Percentiles rank a stretch among this genome's conserved stretches.
phyloP scores from a whole-genome alignment of 2,113 vertebrate species.

The Scortum barcoo region DNA sequence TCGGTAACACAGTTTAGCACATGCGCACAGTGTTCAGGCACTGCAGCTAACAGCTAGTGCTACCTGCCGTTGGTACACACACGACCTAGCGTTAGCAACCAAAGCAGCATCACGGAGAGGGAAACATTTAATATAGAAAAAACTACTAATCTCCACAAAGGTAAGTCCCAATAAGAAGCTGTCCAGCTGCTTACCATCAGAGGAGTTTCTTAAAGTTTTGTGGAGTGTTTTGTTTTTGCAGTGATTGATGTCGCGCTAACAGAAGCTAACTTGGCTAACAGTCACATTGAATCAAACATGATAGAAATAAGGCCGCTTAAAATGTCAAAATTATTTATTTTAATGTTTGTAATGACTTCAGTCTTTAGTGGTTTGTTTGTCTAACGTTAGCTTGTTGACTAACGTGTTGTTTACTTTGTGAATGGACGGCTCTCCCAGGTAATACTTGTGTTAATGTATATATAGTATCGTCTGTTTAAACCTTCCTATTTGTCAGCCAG shows the following conservation, averaged over 20 bases:
- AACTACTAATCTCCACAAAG: neutral
- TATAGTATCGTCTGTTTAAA: neutral
- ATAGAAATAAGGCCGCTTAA: neutral
- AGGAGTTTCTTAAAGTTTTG: neutral
- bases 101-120: conserved; percentile 5
- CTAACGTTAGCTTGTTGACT: neutral
- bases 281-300: neutral
- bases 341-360: no score
- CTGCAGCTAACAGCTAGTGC: conserved; percentile 38
- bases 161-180: neutral
- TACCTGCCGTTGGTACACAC: neutral
- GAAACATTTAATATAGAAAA: no score
- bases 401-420: neutral
- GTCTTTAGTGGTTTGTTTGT: rapidly evolving
- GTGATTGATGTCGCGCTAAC: conserved; percentile 29
- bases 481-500: neutral
- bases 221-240: neutral
- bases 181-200: rapidly evolving
- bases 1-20: neutral
- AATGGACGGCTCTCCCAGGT: neutral
- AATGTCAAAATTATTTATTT: neutral
- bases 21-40: conserved; percentile 40
- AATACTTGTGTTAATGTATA: conserved; percentile 3
- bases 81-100: conserved; percentile 32
- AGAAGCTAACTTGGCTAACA: conserved; percentile 64